Conservation (phyloP, 2,797 vertebrate species). For the Liparis tanakae region DNA sequence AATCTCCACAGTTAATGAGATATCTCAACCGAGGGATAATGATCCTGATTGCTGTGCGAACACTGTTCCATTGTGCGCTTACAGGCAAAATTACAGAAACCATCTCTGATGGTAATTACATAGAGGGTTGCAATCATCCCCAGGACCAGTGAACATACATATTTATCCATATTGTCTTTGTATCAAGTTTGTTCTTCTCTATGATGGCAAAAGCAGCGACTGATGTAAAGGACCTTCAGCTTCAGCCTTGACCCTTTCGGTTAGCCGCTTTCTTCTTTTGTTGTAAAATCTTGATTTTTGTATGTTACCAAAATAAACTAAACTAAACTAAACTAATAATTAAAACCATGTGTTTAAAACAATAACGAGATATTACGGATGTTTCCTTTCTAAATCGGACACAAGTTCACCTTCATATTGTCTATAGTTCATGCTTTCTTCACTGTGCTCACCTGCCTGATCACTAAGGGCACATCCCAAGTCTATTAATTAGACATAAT, state of each 20-base stretch:
- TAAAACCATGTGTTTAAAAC: slow-evolving; percentile 37
- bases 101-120: slow-evolving; percentile 78
- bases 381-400: slow-evolving; percentile 4
- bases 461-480: not conserved
- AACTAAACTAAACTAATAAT: too few relatives aligned
- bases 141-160: slow-evolving; percentile 58
- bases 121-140: slow-evolving; percentile 69
- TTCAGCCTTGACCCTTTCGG: too few relatives aligned
- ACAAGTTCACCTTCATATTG: not conserved
- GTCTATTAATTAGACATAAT: too few relatives aligned
- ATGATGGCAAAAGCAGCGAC: slow-evolving; percentile 14
- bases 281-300: too few relatives aligned
- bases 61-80: slow-evolving; percentile 74
- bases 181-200: slow-evolving; percentile 30
- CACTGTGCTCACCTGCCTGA: not conserved
- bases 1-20: slow-evolving; percentile 81
- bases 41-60: slow-evolving; percentile 77
- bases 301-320: too few relatives aligned
- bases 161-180: slow-evolving; percentile 65
- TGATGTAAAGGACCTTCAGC: slow-evolving; percentile 1
- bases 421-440: not conserved
- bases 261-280: too few relatives aligned
- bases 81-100: slow-evolving; percentile 76
- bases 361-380: slow-evolving; percentile 7
- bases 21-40: slow-evolving; percentile 77